A percentile compares a stretch with the other conserved stretches of the same genome.
These are phyloP conservation scores for Prietella phreatophila DNA, from an alignment of 2,113 vertebrate genomes.

Conservation along the genomic window DNA sequence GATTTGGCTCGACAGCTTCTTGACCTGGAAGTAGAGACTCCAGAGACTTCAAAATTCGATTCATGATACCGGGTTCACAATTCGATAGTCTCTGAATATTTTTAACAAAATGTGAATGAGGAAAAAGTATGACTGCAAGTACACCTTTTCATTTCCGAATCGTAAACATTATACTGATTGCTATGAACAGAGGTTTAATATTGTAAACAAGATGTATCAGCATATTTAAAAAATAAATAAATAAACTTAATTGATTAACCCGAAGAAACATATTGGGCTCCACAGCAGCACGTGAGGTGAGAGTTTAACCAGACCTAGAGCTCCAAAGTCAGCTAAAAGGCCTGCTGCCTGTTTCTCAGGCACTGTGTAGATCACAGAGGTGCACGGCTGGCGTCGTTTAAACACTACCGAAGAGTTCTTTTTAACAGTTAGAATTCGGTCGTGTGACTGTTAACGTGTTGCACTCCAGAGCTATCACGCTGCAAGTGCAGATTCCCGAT, in stretches of 20 bases:
- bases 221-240: neutral
- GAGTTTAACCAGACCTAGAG: neutral
- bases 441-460: neutral
- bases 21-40: no score
- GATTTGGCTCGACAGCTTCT: no score
- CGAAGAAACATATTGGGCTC: neutral
- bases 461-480: neutral
- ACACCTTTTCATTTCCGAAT: neutral
- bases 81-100: neutral
- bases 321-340: neutral
- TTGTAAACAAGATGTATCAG: neutral
- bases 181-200: neutral
- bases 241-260: neutral
- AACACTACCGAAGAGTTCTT: neutral
- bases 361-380: neutral
- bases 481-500: neutral
- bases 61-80: neutral
- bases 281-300: neutral
- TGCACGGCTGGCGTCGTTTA: neutral
- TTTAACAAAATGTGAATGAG: neutral
- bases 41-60: neutral
- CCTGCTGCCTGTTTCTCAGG: neutral
- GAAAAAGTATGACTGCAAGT: neutral
- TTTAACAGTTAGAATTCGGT: neutral
- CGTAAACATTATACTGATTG: neutral